These are phyloP conservation scores for Bradypodion pumilum DNA, from an alignment of 2,797 vertebrate species.

Conservation along the genomic window DNA sequence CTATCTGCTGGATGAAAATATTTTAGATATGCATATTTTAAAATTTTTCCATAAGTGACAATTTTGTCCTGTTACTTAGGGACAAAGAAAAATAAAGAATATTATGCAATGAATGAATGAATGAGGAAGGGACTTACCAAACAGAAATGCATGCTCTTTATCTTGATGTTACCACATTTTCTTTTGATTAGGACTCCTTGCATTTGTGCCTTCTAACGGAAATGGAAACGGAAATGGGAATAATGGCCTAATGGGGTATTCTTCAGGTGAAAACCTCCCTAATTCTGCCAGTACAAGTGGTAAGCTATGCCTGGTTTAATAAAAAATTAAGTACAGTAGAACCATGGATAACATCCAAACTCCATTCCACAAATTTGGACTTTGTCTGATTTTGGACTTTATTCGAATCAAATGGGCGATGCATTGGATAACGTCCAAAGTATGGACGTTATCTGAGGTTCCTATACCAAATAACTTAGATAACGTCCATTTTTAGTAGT, in stretches of 20 bases:
- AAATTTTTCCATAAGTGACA: not conserved
- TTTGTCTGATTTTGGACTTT: too few species aligned
- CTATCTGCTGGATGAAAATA: too few species aligned
- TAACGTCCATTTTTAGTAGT: too few species aligned
- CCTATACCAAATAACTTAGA: too few species aligned
- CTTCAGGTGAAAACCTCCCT: slow-evolving; percentile 75
- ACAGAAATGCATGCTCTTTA: not conserved
- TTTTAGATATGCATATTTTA: not conserved
- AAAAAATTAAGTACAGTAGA: not conserved
- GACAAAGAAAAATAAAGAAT: rapidly evolving
- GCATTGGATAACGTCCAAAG: too few species aligned
- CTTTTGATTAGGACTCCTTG: slow-evolving; percentile 83
- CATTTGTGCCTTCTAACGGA: slow-evolving; percentile 86
- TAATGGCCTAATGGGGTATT: slow-evolving; percentile 80
- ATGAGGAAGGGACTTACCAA: not conserved
- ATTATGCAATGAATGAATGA: not conserved
- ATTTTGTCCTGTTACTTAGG: not conserved
- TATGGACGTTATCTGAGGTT: too few species aligned
- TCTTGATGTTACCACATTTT: slow-evolving; percentile 25
- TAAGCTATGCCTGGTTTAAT: slow-evolving; percentile 64
- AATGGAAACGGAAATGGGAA: slow-evolving; percentile 79
- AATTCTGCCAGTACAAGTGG: slow-evolving; percentile 76
- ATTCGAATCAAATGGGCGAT: too few species aligned
- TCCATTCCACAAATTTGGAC: too few species aligned
- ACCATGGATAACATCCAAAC: too few species aligned